These are phyloP conservation scores for Neodontobutis hainanensis DNA, from an alignment of 2,113 vertebrate genomes.

Conservation along the genomic window DNA sequence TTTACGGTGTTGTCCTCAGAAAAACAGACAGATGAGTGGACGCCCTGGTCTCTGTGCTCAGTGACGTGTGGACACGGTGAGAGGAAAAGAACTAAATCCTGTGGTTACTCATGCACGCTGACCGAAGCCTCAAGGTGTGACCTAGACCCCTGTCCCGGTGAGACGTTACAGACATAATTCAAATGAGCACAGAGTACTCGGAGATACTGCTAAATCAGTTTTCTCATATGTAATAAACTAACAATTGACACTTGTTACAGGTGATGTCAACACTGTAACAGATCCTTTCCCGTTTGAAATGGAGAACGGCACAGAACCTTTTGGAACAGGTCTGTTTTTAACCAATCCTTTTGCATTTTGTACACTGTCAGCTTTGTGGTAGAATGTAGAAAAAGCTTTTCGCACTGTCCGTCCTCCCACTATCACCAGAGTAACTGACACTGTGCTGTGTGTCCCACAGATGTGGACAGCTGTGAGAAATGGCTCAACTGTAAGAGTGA, in stretches of 20 bases:
- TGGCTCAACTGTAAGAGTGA: conserved; percentile 94
- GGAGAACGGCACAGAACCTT: conserved; percentile 82
- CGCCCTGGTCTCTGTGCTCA: conserved; percentile 88
- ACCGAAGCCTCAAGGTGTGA: conserved; percentile 85
- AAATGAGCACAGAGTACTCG: not conserved
- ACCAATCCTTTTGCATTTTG: too few relatives aligned
- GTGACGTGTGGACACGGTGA: conserved; percentile 84
- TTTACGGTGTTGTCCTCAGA: conserved; percentile 67
- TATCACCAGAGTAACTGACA: too few relatives aligned
- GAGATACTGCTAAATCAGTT: not conserved
- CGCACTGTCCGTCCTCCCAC: too few relatives aligned
- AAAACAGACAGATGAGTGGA: conserved; percentile 88
- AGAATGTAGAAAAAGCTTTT: too few relatives aligned
- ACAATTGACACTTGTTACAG: conserved; percentile 49
- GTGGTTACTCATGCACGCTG: conserved; percentile 86
- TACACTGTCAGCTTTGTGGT: too few relatives aligned
- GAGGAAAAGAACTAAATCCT: conserved; percentile 87
- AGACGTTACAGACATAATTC: conserved; percentile 17
- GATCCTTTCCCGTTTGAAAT: conserved; percentile 79
- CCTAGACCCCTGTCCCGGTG: conserved; percentile 84
- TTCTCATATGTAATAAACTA: not conserved
- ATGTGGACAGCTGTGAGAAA: conserved; percentile 93
- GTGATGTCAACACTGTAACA: conserved; percentile 73
- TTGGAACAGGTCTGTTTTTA: conserved; percentile 83
- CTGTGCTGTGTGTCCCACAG: conserved; percentile 58